phyloP scores from a whole-genome alignment of 2,797 vertebrate genomes.

The Rhyacichthys aspro region DNA sequence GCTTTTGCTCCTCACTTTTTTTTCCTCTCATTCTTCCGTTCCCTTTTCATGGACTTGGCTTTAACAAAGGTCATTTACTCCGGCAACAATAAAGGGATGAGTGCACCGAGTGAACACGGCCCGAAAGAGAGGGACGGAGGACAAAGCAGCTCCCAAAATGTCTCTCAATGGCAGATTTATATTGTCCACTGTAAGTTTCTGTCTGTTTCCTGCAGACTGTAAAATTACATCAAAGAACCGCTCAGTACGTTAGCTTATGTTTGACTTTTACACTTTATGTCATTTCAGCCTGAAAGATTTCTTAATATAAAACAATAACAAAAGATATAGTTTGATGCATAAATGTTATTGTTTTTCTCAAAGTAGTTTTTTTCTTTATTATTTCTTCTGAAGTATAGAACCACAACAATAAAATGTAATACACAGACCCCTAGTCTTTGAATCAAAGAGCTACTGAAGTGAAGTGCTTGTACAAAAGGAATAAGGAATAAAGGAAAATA shows the following conservation, averaged over 20 bases:
- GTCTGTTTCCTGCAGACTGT: not conserved
- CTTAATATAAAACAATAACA: slow-evolving; percentile 5
- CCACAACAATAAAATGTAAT: too few species aligned
- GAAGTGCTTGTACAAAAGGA: not conserved
- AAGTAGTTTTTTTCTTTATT: slow-evolving; percentile 5
- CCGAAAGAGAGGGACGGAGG: slow-evolving; percentile 4
- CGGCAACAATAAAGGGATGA: slow-evolving; percentile 15
- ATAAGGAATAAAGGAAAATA: too few species aligned
- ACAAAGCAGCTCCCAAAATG: not conserved
- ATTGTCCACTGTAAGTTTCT: not conserved
- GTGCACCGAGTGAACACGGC: slow-evolving; percentile 19
- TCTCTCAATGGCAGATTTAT: not conserved
- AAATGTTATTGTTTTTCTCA: not conserved
- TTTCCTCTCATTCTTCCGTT: not conserved
- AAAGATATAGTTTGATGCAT: not conserved
- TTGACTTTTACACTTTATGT: not conserved
- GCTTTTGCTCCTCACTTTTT: not conserved
- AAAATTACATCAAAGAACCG: not conserved
- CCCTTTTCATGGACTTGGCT: slow-evolving; percentile 25
- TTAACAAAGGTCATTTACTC: slow-evolving; percentile 44
- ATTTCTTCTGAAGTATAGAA: too few species aligned
- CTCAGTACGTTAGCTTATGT: too few species aligned
- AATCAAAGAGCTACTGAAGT: not conserved
- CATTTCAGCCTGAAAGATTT: not conserved
- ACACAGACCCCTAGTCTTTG: too few species aligned